Evolutionary conservation across 1,140 invertebrate genomes (phyloP), one percentile per base, ranked within the genome.

Genomic region (Frieseomelitta varia): DNA sequence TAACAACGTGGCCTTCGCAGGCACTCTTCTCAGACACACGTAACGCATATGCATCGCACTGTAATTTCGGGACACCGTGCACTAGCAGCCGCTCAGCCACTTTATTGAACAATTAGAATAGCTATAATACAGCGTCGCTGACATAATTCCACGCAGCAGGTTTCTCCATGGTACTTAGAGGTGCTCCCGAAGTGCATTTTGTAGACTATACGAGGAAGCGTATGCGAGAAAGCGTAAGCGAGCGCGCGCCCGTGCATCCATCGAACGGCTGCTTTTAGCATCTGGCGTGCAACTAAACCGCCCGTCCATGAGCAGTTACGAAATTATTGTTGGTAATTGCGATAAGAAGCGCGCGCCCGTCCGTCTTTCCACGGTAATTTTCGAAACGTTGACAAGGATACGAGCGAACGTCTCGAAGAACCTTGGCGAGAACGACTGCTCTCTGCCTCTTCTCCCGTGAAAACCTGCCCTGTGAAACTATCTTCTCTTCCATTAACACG

Each of bases 231-330:
- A 56, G 19, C 63, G 65, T 21, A 79, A 81, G 71, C 53, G 84
- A 24, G 67, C 82, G 80, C 61, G 73, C 84, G n/a, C 82, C 82
- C 84, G 72, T 65, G 80, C 84, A 69, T 82, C 79, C 74, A 83
- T 85, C 80, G 79, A 83, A 77, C 80, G 67, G 67, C 67, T 82
- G 84, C 84, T 85, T 85, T 85, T 85, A 85, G 80, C 81, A 73
- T 61, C 39, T 47, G 47, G 56, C 69, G 83, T 11, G 56, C 78
- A 73, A 27, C 58, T 74, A 84, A 80, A 79, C 81, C 82, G 27
- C 77, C 67, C 56, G 58, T 19, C 77, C 69, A 67, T 74, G 83
- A 80, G 67, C 58, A 74, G 78, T 80, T 80, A 56, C 77, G 83
- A 84, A 80, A 84, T 80, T 84, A 84, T 84, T 67, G 78, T 47